Conservation (phyloP, 2,888 invertebrate species). For the Germaria angustata region DNA sequence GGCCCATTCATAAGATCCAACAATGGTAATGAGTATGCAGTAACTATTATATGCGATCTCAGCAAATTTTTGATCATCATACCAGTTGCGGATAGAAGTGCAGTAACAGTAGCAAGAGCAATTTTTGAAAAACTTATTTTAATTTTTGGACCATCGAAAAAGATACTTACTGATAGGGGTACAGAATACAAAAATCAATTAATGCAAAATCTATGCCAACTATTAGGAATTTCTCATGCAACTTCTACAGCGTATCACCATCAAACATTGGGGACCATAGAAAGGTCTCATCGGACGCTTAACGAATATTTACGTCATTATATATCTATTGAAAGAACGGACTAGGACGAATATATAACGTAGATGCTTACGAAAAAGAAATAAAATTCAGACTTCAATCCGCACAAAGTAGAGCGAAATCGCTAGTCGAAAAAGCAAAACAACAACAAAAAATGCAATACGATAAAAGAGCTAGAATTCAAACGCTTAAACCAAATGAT, state of each 20-base stretch:
- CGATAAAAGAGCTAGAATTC: not conserved
- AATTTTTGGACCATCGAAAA: not conserved
- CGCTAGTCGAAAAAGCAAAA: slow-evolving; percentile 17
- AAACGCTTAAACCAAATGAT: not conserved
- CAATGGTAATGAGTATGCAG: not conserved
- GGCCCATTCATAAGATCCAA: not conserved
- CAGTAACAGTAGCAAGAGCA: not conserved
- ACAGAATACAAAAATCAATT: not conserved
- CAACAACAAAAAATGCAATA: slow-evolving; percentile 2
- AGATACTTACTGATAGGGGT: not conserved
- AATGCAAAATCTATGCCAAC: slow-evolving; percentile 61
- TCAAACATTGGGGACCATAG: slow-evolving; percentile 65
- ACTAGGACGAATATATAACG: slow-evolving; percentile 59
- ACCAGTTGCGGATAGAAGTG: not conserved
- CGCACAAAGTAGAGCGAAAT: slow-evolving; percentile 30
- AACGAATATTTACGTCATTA: slow-evolving; percentile 67
- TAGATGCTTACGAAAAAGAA: slow-evolving; percentile 37
- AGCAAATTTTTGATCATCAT: not conserved
- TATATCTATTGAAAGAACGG: slow-evolving; percentile 34
- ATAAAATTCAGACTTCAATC: slow-evolving; percentile 26
- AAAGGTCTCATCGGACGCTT: slow-evolving; percentile 66
- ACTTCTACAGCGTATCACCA: slow-evolving; percentile 62
- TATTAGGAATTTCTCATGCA: slow-evolving; percentile 15
- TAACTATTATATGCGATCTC: not conserved
- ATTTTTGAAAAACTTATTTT: not conserved